Percentiles rank a stretch among this genome's conserved stretches.
Evolutionary conservation across 2,797 vertebrate genomes (phyloP).

Genomic region (Capromys pilorides): DNA sequence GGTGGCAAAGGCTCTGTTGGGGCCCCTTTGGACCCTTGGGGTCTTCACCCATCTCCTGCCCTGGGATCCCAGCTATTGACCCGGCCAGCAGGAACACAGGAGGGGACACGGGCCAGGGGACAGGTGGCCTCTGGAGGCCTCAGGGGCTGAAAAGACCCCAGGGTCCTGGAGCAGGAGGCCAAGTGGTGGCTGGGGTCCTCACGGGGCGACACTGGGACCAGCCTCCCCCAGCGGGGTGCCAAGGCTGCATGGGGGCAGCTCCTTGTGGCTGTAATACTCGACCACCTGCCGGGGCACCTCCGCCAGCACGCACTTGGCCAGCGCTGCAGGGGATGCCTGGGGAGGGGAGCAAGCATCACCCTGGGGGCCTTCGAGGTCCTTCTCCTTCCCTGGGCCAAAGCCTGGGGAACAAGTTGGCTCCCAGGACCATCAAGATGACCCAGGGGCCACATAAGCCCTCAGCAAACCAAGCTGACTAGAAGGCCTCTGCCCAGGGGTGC

Average conservation of each 20-base stretch:
- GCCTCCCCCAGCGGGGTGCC: slow-evolving; percentile 86
- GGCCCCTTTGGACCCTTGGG: background rate
- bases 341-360: background rate
- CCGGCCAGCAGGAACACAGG: background rate
- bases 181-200: accelerated
- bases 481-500: background rate
- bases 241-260: slow-evolving; percentile 90
- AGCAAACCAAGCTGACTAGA: background rate
- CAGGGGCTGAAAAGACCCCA: background rate
- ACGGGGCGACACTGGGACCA: background rate
- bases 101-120: background rate
- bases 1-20: background rate
- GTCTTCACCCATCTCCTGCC: background rate
- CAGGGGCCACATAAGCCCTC: background rate
- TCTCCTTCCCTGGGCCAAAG: background rate
- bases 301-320: slow-evolving; percentile 96
- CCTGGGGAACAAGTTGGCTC: background rate
- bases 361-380: accelerated
- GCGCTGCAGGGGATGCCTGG: slow-evolving; percentile 93
- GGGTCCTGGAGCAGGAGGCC: background rate
- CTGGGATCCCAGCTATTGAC: background rate
- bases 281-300: slow-evolving; percentile 97
- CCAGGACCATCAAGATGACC: background rate
- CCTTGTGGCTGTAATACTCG: slow-evolving; percentile 96
- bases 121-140: background rate